These are phyloP conservation scores for Salticus scenicus DNA, from an alignment of 2,888 invertebrate genomes.

Conservation along the genomic window DNA sequence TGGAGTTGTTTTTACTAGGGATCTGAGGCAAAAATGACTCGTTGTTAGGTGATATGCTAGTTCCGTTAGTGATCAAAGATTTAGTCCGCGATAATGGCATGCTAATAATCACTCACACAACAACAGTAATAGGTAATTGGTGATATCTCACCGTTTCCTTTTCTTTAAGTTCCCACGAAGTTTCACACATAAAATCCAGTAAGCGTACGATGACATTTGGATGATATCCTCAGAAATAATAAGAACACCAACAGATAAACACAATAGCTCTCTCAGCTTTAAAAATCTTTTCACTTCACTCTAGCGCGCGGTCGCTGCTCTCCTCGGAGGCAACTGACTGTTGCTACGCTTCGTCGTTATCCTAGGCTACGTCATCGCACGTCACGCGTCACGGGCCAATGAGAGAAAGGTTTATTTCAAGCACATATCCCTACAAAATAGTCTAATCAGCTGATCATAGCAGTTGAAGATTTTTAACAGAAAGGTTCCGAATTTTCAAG, in stretches of 20 bases:
- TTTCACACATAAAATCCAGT: constrained; percentile 1
- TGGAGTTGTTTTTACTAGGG: constrained; percentile 69
- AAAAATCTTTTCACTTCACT: constrained; percentile 34
- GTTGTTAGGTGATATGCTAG: constrained; percentile 73
- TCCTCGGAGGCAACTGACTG: constrained; percentile 65
- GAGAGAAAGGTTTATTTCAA: constrained; percentile 50
- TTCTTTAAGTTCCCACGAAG: constrained; percentile 7
- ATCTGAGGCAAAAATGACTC: constrained; percentile 73
- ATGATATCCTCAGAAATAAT: not conserved
- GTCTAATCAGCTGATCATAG: constrained; percentile 63
- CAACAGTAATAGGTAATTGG: not conserved
- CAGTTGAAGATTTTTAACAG: not conserved
- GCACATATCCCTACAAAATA: constrained; percentile 41
- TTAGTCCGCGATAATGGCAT: constrained; percentile 77
- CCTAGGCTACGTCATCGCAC: constrained; percentile 59
- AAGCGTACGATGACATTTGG: constrained; percentile 44
- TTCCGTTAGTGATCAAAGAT: constrained; percentile 76
- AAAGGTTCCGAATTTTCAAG: constrained; percentile 4
- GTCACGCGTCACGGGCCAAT: constrained; percentile 64
- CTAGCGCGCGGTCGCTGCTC: constrained; percentile 62
- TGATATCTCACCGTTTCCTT: not conserved
- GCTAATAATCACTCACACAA: constrained; percentile 39
- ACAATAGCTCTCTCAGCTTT: constrained; percentile 17
- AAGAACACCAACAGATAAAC: constrained; percentile 17
- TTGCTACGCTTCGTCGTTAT: constrained; percentile 68